Evolutionary conservation across 2,113 vertebrate species (phyloP), one percentile per base, ranked within the genome.

Genomic region (Erpornis zantholeuca): DNA sequence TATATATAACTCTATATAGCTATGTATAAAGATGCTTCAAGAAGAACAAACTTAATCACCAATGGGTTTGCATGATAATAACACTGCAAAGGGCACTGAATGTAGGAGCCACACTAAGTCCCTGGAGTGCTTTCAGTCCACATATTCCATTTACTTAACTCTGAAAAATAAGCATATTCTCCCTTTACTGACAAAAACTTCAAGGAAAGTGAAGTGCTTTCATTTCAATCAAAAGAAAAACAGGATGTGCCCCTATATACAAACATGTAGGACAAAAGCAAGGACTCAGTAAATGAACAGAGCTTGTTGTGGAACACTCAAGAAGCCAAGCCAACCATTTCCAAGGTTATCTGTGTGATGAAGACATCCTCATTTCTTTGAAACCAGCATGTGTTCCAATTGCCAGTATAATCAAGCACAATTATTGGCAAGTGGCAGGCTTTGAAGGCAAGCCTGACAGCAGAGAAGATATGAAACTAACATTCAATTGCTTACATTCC

Each of bases 361-460:
- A 92, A 93, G 75, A 90, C 54, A 93, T 92, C 92, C 95, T 88
- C 36, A 73, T 91, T 91, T 92, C 86, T 63, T 53, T 92, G 59
- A 94, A 87, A 85, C 63, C 93, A 85, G 93, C 63, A 87, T 85
- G 69, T 15, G 1, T 76, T 82, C 86, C 81, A 72, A 40, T 31
- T 70, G 63, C 59, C 72, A 91, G 33, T 68, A 47, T 10, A 65
- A 91, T 53, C 80, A 71, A 86, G 38, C 3, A 53, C 77, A 60
- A 33, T 66, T 69, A 77, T 10, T 79, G 65, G 59, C 91, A 94
- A 72, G 44, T 45, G 29, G 25, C 45, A 79, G 71, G 53, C 88
- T 95, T 96, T 92, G 75, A 88, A 82, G 38, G 70, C 54, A 65
- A 72, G 64, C 36, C 28, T 0, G 0, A 50, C 18, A 82, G 33